Evolutionary conservation across 2,797 vertebrate species (phyloP).

Genomic region (Onychomys leucogaster): DNA sequence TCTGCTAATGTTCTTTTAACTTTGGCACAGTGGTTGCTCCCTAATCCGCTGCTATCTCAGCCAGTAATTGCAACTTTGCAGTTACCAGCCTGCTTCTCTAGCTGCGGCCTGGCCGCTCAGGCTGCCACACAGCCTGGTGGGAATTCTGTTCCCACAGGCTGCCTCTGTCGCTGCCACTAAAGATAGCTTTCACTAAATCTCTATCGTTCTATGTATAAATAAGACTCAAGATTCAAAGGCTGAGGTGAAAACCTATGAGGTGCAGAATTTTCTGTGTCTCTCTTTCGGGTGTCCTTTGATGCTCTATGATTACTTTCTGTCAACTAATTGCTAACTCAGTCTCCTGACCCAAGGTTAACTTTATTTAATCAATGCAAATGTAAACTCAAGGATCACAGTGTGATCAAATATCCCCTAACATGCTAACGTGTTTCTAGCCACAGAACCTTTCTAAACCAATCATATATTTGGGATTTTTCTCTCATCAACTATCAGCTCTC

Average conservation of each 20-base stretch:
- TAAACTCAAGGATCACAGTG: neutral
- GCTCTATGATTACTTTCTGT: neutral
- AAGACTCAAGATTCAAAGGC: neutral
- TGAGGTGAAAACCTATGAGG: neutral
- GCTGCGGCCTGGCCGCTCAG: neutral
- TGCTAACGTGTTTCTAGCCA: neutral
- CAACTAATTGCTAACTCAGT: neutral
- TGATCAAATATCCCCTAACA: neutral
- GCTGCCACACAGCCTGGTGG: neutral
- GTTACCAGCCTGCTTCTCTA: neutral
- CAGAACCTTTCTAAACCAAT: constrained; percentile 4
- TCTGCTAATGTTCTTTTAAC: neutral
- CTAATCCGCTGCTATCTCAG: neutral
- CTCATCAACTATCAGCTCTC: neutral
- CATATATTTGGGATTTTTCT: neutral
- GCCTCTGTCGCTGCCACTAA: neutral
- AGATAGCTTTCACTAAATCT: neutral
- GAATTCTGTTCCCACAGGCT: neutral
- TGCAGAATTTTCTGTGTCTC: neutral
- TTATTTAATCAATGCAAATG: neutral
- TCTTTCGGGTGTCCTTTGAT: neutral
- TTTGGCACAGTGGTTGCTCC: neutral
- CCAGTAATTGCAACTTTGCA: neutral
- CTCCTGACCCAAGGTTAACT: neutral
- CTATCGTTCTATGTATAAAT: neutral